Percentiles rank a stretch among this genome's conserved stretches.
phyloP scores from a whole-genome alignment of 2,113 vertebrate species.

The Cinclus cinclus region DNA sequence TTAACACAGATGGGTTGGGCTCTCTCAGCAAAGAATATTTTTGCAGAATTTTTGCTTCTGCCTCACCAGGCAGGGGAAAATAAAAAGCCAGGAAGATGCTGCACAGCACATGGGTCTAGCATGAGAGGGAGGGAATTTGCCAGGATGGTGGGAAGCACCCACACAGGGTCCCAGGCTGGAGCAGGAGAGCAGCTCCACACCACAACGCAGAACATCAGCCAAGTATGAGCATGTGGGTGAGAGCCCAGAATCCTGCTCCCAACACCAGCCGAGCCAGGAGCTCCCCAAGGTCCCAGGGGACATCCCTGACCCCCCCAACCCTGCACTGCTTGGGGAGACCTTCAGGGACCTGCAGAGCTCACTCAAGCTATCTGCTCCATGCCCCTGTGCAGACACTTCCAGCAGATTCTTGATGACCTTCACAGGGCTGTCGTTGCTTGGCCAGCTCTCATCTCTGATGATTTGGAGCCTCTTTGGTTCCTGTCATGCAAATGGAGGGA shows the following conservation, averaged over 20 bases:
- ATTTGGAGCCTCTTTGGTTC: not conserved
- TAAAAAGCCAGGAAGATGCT: not conserved
- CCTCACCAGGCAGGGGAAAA: not conserved
- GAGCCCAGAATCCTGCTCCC: not conserved
- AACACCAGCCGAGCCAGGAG: not conserved
- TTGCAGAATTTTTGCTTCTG: not conserved
- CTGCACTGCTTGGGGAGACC: not conserved
- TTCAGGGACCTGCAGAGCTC: not conserved
- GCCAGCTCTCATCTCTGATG: fast-evolving
- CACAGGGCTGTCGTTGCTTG: not conserved
- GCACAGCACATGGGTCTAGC: fast-evolving
- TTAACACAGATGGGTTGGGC: fast-evolving
- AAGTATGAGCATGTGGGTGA: fast-evolving
- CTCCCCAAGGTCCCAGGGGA: not conserved
- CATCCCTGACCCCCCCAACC: not conserved
- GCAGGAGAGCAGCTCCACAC: not conserved
- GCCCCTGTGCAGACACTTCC: not conserved
- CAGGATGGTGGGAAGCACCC: not conserved
- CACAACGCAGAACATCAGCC: not conserved
- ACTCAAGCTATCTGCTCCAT: not conserved
- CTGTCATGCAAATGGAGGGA: not conserved
- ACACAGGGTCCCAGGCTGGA: not conserved
- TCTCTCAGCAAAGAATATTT: not conserved
- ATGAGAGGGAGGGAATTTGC: not conserved
- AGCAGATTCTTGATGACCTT: not conserved